phyloP scores from a whole-genome alignment of 2,797 vertebrate species.

The Dermochelys coriacea region DNA sequence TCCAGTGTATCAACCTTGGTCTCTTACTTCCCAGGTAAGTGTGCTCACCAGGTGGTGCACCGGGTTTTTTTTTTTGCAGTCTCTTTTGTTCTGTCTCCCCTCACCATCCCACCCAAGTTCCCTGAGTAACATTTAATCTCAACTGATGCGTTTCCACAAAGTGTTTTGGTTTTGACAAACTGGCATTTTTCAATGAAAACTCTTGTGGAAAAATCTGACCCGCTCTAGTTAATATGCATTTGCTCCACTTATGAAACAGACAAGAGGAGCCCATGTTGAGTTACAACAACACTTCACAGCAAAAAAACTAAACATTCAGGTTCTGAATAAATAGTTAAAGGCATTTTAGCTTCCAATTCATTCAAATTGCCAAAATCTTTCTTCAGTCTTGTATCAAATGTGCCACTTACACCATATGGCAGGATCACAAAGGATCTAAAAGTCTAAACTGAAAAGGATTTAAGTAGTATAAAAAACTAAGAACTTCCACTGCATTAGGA shows the following conservation, averaged over 20 bases:
- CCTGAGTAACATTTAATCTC: too few relatives aligned
- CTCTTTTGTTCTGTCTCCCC: too few relatives aligned
- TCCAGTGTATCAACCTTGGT: background rate
- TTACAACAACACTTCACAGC: background rate
- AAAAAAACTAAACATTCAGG: background rate
- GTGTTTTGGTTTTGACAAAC: too few relatives aligned
- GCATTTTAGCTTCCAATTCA: background rate
- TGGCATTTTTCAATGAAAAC: too few relatives aligned
- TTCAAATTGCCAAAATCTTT: background rate
- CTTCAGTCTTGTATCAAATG: background rate
- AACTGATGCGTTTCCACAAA: too few relatives aligned
- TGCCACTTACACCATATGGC: background rate
- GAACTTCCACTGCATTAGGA: background rate
- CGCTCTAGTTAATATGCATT: background rate
- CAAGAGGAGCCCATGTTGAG: background rate
- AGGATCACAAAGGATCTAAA: background rate
- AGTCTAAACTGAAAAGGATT: background rate
- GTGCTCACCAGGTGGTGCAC: too few relatives aligned
- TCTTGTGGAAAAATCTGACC: too few relatives aligned
- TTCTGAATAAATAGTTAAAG: constrained; percentile 6
- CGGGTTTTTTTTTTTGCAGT: too few relatives aligned
- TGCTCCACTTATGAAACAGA: background rate
- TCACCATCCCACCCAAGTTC: too few relatives aligned
- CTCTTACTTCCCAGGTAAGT: too few relatives aligned
- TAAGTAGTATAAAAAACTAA: background rate